Base-by-base conservation (phyloP, 92 coral and sea anemone genomes). In the Umimayanthus chanpuru region DNA sequence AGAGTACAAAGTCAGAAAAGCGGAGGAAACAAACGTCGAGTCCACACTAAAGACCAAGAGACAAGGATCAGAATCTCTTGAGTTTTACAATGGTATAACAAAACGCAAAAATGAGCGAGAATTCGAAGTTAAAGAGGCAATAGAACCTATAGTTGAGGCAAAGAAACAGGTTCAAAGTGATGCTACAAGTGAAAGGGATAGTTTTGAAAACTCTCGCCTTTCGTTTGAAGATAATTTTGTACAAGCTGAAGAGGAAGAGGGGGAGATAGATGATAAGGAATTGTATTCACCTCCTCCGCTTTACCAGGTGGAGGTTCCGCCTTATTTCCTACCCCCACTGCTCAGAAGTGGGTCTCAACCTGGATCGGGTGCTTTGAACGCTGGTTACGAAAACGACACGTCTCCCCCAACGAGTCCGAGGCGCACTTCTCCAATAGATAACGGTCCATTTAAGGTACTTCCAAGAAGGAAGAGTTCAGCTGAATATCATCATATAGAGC, bases 291-390 rank as follows among this genome's bases (percentile, higher is more conserved):
- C 87, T 26, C 23, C 73, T 21, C 78, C 77, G 23, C 61, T 68
- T 47, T 83, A 44, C 74, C 58, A 21, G 26, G 43, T 14, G 68
- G 39, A 70, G n/a, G 67, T 79, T 9, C 87, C 87, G 16, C 74
- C 79, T 6, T 83, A 83, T 71, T 83, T 83, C 28, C 66, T 83
- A 79, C 87, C 87, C 20, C 87, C 87, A 8, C 79, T 83, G 16
- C 77, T 83, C 10, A 50, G 78, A 6, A 70, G 77, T 32, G 77
- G 43, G 32, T 16, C 15, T 4, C 16, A 49, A 43, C 4, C 77
- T 15, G 87, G n/a, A n/a, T 82, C 86, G 39, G 77, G 86, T 25
- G 61, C 67, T 0, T 43, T 32, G 14, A 83, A 49, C 40, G n/a
- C 26, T 20, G 77, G 64, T 41, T 21, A 64, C 9, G 86, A 81